phyloP scores from a whole-genome alignment of 2,113 vertebrate species.

The Corythaeola cristata region DNA sequence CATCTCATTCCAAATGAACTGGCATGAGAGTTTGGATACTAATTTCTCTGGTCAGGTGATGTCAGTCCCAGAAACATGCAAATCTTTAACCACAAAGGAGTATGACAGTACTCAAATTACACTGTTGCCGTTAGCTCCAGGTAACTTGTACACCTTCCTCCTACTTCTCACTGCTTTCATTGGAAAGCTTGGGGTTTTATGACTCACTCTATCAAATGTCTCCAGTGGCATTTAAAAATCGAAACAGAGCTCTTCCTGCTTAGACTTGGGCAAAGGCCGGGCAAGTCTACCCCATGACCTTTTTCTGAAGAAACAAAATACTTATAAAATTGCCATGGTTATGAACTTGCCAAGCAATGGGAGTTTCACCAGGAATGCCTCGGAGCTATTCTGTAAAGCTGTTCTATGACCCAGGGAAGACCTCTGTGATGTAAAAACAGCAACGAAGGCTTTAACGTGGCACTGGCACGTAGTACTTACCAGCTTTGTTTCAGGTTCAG shows the following conservation, averaged over 20 bases:
- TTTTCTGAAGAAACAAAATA: neutral
- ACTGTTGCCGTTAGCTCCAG: neutral
- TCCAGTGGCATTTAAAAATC: neutral
- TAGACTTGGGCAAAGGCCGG: neutral
- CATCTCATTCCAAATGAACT: neutral
- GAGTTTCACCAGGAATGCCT: neutral
- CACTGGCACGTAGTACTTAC: accelerated
- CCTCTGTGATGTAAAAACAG: neutral
- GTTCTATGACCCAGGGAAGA: neutral
- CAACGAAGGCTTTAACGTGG: neutral
- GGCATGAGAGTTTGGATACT: neutral
- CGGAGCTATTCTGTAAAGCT: neutral
- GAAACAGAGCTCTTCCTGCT: neutral
- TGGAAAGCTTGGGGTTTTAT: neutral
- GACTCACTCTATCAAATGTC: neutral
- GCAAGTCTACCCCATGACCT: neutral
- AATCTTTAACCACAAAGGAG: neutral
- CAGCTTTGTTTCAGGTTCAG: neutral
- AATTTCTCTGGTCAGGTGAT: neutral
- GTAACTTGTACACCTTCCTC: neutral
- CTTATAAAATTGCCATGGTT: neutral
- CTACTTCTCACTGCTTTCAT: neutral
- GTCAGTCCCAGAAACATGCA: neutral
- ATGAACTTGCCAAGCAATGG: neutral
- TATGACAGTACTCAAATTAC: neutral